phyloP scores from a whole-genome alignment of 2,888 invertebrate species.

The Dichetophora obliterata region DNA sequence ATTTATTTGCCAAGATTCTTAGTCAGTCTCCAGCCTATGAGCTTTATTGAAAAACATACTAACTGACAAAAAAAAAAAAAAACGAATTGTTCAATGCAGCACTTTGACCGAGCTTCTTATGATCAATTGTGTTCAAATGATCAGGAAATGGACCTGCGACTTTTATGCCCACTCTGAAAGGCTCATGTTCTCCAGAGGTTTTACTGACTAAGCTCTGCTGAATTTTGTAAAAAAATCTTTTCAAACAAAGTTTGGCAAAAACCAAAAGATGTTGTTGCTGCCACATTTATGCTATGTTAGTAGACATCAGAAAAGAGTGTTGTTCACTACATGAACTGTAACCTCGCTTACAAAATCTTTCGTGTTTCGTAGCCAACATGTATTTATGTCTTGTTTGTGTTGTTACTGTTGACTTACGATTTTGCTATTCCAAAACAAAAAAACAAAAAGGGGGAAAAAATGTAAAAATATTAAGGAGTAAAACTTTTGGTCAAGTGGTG shows the following conservation, averaged over 20 bases:
- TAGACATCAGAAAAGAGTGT: background rate
- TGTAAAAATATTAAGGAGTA: too few relatives aligned
- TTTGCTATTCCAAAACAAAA: background rate
- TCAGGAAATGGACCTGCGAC: too few relatives aligned
- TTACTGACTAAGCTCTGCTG: too few relatives aligned
- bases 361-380: conserved; percentile 22
- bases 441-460: background rate
- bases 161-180: too few relatives aligned
- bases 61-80: too few relatives aligned
- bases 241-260: background rate
- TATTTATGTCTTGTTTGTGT: conserved; percentile 5
- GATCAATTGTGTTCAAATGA: too few relatives aligned
- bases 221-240: background rate
- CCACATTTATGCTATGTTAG: background rate
- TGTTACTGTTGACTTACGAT: background rate
- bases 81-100: too few relatives aligned
- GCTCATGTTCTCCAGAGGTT: too few relatives aligned
- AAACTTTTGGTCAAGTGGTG: background rate
- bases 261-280: background rate
- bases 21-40: too few relatives aligned
- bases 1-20: too few relatives aligned
- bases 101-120: too few relatives aligned
- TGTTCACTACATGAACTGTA: conserved; percentile 31
- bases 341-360: conserved; percentile 30
- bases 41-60: too few relatives aligned